Evolutionary conservation across 2,888 invertebrate species (phyloP).

Genomic region (Epistrophella euchroma): DNA sequence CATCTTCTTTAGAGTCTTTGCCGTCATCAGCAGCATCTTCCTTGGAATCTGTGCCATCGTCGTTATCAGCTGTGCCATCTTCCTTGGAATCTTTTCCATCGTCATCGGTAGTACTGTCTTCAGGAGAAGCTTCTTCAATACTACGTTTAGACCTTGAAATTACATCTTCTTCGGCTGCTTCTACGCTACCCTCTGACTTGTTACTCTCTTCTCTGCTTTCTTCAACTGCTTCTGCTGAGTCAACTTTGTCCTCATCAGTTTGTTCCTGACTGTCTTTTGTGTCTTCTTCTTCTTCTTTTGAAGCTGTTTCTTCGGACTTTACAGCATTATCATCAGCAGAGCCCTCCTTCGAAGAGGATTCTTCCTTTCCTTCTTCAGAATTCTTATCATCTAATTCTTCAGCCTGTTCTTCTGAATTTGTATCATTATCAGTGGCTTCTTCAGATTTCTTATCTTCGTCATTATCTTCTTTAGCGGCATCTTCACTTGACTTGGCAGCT

Average conservation of each 20-base stretch:
- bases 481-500: conserved; percentile 78
- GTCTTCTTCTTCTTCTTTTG: conserved; percentile 81
- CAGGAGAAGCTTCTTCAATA: conserved; percentile 81
- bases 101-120: conserved; percentile 80
- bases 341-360: conserved; percentile 81
- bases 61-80: conserved; percentile 79
- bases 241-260: conserved; percentile 56
- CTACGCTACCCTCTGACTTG: conserved; percentile 81
- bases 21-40: conserved; percentile 80
- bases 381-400: conserved; percentile 77
- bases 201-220: conserved; percentile 77
- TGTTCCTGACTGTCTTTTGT: conserved; percentile 84
- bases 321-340: conserved; percentile 80
- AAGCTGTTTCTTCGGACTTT: conserved; percentile 42
- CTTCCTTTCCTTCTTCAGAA: conserved; percentile 80
- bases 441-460: conserved; percentile 73
- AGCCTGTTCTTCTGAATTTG: conserved; percentile 79
- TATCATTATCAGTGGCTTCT: conserved; percentile 80
- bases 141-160: conserved; percentile 77
- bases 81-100: conserved; percentile 79
- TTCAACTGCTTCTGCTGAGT: conserved; percentile 78
- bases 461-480: conserved; percentile 55
- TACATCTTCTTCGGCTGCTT: conserved; percentile 74
- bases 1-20: conserved; percentile 78
- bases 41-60: conserved; percentile 79